These are phyloP conservation scores for Papilio dardanus DNA, from an alignment of 1,140 invertebrate species.

Conservation along the genomic window DNA sequence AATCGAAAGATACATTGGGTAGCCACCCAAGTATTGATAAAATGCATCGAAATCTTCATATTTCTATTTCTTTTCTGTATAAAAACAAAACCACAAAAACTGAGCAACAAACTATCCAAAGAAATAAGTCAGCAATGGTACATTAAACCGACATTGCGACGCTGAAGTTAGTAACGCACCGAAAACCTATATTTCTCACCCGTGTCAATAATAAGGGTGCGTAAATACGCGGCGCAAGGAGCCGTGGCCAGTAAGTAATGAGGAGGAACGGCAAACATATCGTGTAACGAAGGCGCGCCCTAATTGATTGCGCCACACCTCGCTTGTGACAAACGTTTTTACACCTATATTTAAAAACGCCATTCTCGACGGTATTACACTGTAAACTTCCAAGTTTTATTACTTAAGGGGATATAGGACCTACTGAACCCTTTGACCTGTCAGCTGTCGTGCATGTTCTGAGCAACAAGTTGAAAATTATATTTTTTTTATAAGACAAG, in stretches of 20 bases:
- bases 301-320: slow-evolving; percentile 64
- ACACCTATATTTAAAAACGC: slow-evolving; percentile 30
- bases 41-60: too few relatives aligned
- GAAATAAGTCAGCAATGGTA: slow-evolving; percentile 11
- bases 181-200: slow-evolving; percentile 46
- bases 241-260: slow-evolving; percentile 61
- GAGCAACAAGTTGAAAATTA: too few relatives aligned
- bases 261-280: slow-evolving; percentile 58
- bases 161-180: slow-evolving; percentile 35
- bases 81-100: slow-evolving; percentile 2
- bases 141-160: slow-evolving; percentile 30
- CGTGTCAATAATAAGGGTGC: slow-evolving; percentile 53
- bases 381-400: background rate
- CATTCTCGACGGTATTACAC: background rate
- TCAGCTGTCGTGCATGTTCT: background rate
- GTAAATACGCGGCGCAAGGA: slow-evolving; percentile 45
- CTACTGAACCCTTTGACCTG: background rate
- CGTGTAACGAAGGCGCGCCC: slow-evolving; percentile 56
- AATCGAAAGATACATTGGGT: too few relatives aligned
- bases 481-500: too few relatives aligned
- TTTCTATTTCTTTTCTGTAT: background rate
- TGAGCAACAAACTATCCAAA: background rate
- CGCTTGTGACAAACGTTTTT: slow-evolving; percentile 34
- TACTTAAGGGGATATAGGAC: background rate
- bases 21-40: too few relatives aligned